Evolutionary conservation across 2,888 invertebrate genomes (phyloP).

Genomic region (Drosophila picticornis): DNA sequence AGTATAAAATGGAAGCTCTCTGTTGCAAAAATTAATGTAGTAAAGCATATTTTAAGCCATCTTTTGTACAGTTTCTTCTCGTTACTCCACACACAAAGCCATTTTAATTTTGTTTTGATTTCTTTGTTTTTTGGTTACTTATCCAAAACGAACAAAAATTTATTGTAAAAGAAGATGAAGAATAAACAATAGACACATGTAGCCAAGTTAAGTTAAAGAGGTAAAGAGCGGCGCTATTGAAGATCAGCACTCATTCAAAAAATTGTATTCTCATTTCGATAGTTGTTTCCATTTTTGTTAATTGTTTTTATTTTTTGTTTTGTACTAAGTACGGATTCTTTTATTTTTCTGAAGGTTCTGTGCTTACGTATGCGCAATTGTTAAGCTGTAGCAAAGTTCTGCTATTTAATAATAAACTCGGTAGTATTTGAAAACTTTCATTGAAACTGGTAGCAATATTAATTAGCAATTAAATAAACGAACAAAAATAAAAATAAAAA

Average conservation of each 20-base stretch:
- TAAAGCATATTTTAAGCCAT: slow-evolving; percentile 86
- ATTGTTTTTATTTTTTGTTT: background rate
- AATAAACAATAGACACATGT: slow-evolving; percentile 22
- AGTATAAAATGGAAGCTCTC: slow-evolving; percentile 81
- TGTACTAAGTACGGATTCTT: slow-evolving; percentile 16
- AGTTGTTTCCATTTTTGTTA: slow-evolving; percentile 3
- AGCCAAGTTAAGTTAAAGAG: slow-evolving; percentile 26
- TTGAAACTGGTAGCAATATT: slow-evolving; percentile 23
- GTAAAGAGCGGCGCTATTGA: slow-evolving; percentile 1
- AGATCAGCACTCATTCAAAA: slow-evolving; percentile 9
- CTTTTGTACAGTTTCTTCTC: slow-evolving; percentile 79
- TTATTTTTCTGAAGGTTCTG: slow-evolving; percentile 50
- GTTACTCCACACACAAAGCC: slow-evolving; percentile 46
- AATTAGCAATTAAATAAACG: background rate
- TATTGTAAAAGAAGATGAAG: slow-evolving; percentile 24
- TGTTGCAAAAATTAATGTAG: slow-evolving; percentile 83
- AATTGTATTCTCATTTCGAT: slow-evolving; percentile 5
- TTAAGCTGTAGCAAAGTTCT: slow-evolving; percentile 37
- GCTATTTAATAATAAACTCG: slow-evolving; percentile 12
- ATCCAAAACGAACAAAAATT: slow-evolving; percentile 35
- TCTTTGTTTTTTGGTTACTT: slow-evolving; percentile 12
- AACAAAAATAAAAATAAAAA: background rate
- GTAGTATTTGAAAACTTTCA: background rate
- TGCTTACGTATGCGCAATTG: slow-evolving; percentile 77
- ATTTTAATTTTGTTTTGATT: slow-evolving; percentile 20